phyloP scores from a whole-genome alignment of 2,797 vertebrate genomes.

The Picus viridis region DNA sequence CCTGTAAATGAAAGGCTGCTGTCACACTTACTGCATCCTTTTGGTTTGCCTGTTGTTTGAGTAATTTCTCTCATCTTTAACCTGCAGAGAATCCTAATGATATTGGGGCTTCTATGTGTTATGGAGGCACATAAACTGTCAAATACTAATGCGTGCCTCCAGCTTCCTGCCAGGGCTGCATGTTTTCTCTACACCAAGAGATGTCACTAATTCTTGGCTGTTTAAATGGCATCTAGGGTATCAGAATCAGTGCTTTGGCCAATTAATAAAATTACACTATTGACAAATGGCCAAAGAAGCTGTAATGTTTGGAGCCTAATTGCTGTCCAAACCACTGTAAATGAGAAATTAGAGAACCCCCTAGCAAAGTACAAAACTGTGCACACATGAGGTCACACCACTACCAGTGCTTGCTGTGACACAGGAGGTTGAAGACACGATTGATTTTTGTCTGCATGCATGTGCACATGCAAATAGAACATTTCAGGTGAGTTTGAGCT shows the following conservation, averaged over 20 bases:
- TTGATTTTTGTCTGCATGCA: background rate
- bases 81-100: background rate
- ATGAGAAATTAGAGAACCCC: background rate
- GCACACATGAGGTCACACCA: background rate
- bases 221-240: conserved; percentile 19
- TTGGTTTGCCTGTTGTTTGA: background rate
- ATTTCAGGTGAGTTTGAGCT: background rate
- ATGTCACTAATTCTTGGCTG: background rate
- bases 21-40: background rate
- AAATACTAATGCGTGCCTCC: background rate
- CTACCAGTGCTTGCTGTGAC: background rate
- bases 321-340: background rate
- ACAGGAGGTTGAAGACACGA: background rate
- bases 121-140: background rate
- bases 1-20: background rate
- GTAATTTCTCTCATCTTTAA: background rate
- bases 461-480: background rate
- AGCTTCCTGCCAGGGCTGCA: background rate
- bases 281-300: conserved; percentile 17
- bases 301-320: background rate
- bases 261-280: conserved; percentile 32
- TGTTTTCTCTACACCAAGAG: conserved; percentile 2
- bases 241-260: background rate
- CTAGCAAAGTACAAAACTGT: background rate
- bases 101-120: background rate